Evolutionary conservation across 2,888 invertebrate species (phyloP).

Genomic region (Meiosimyza decipiens): DNA sequence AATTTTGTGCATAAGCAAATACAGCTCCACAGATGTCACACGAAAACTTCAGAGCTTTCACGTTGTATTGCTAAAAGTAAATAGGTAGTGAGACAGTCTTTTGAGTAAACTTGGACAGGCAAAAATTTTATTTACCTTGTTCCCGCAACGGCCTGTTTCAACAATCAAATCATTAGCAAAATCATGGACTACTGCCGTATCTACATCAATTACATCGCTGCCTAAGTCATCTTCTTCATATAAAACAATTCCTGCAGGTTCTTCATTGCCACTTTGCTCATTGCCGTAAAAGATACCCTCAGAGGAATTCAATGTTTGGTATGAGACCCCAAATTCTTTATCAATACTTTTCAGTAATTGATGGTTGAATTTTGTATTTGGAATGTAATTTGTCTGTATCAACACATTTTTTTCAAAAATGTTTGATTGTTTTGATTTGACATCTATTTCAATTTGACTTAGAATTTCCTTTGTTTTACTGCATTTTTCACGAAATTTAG

Average conservation of each 20-base stretch:
- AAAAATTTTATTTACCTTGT: slow-evolving; percentile 36
- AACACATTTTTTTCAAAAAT: no score
- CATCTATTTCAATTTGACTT: slow-evolving; percentile 3
- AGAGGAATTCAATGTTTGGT: not conserved
- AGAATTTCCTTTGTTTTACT: slow-evolving; percentile 51
- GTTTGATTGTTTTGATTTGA: not conserved
- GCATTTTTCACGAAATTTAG: slow-evolving; percentile 62
- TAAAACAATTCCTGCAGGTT: not conserved
- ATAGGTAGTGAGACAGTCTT: no score
- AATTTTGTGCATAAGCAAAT: slow-evolving; percentile 54
- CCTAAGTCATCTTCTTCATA: not conserved
- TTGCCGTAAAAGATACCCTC: no score
- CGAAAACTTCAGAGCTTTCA: slow-evolving; percentile 34
- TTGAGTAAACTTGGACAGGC: no score
- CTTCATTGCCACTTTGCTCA: no score
- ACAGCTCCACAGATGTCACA: slow-evolving; percentile 60
- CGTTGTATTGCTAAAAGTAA: no score
- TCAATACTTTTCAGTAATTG: slow-evolving; percentile 18
- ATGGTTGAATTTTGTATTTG: slow-evolving; percentile 5
- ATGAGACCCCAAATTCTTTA: slow-evolving; percentile 23
- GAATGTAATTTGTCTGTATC: no score
- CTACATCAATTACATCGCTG: not conserved
- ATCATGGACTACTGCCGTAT: not conserved
- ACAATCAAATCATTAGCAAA: not conserved
- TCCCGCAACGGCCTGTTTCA: not conserved